Evolutionary conservation across 2,888 invertebrate genomes (phyloP).

Genomic region (Harpalus rufipes): DNA sequence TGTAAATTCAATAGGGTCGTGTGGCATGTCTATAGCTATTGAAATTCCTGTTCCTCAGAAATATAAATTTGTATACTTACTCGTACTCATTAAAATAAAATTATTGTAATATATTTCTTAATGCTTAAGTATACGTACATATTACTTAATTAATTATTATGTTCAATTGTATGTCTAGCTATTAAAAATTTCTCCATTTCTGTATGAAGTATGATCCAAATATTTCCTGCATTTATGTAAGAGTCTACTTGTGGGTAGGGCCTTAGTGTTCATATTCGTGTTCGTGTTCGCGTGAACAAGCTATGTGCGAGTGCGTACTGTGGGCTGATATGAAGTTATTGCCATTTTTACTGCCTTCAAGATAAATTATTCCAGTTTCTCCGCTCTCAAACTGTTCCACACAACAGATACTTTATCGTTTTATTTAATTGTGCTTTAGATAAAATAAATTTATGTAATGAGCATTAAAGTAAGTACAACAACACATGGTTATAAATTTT

Average conservation of each 20-base stretch:
- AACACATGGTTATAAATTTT: background rate
- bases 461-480: background rate
- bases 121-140: too few species aligned
- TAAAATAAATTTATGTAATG: slow-evolving; percentile 26
- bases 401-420: slow-evolving; percentile 11
- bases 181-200: background rate
- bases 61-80: too few species aligned
- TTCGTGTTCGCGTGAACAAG: slow-evolving; percentile 21
- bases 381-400: slow-evolving; percentile 1
- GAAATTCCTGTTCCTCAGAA: too few species aligned
- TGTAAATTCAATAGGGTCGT: too few species aligned
- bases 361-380: slow-evolving; percentile 35
- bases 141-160: too few species aligned
- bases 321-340: slow-evolving; percentile 46
- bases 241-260: slow-evolving; percentile 20
- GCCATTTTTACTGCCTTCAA: slow-evolving; percentile 21
- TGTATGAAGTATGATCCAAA: slow-evolving; percentile 29
- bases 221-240: slow-evolving; percentile 44
- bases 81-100: too few species aligned
- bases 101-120: too few species aligned
- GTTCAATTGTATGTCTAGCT: too few species aligned
- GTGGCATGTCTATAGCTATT: too few species aligned
- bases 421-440: slow-evolving; percentile 26
- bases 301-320: slow-evolving; percentile 15
- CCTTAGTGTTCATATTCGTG: slow-evolving; percentile 6